Evolutionary conservation across 1,140 invertebrate species (phyloP).

Genomic region (Pristionchus pacificus): DNA sequence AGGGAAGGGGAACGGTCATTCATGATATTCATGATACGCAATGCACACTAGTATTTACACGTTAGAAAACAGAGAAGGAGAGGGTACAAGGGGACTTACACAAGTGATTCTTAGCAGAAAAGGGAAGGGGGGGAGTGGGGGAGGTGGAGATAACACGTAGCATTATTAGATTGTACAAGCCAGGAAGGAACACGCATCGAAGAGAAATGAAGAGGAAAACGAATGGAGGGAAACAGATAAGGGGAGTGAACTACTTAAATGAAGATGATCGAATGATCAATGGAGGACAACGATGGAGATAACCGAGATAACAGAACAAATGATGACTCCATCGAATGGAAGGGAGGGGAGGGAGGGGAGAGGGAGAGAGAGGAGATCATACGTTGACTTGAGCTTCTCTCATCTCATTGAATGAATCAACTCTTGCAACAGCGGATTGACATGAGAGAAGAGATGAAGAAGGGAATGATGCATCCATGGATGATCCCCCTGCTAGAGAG

Average conservation of each 20-base stretch:
- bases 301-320: background rate
- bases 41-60: too few species aligned
- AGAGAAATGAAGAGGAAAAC: background rate
- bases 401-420: background rate
- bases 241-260: background rate
- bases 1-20: background rate
- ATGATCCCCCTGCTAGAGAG: background rate
- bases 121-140: background rate
- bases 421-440: background rate
- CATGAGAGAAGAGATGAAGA: background rate
- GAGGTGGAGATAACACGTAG: too few species aligned
- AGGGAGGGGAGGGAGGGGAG: background rate
- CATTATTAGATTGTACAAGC: too few species aligned
- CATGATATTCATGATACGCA: background rate
- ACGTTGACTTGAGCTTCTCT: background rate
- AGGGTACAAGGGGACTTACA: background rate
- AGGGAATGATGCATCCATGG: background rate
- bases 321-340: background rate
- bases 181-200: background rate
- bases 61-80: too few species aligned
- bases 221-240: background rate
- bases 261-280: background rate
- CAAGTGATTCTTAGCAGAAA: background rate
- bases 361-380: background rate
- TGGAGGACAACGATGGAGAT: background rate